Conservation (phyloP, 1,140 invertebrate genomes). For the Cyphomyrmex costatus region DNA sequence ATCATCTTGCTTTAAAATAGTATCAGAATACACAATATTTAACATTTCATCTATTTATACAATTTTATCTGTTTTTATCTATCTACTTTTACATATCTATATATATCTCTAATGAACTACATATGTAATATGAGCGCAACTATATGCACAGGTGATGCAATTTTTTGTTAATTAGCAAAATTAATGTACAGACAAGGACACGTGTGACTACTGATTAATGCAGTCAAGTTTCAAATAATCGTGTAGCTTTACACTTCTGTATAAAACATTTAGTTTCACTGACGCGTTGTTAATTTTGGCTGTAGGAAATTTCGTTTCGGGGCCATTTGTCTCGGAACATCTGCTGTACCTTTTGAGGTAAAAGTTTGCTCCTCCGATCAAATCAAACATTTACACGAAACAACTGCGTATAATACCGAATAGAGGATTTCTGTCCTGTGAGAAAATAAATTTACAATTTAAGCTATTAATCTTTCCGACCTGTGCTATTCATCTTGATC, state of each 20-base stretch:
- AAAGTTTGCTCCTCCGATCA: constrained; percentile 68
- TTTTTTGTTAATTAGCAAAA: not conserved
- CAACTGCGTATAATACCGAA: constrained; percentile 46
- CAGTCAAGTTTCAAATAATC: not conserved
- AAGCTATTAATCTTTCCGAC: constrained; percentile 49
- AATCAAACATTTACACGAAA: constrained; percentile 54
- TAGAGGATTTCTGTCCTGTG: constrained; percentile 44
- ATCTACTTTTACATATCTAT: not conserved
- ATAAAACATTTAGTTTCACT: constrained; percentile 28
- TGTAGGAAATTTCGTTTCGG: constrained; percentile 66
- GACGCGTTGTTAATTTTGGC: constrained; percentile 70
- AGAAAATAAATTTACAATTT: constrained; percentile 61
- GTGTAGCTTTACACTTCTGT: constrained; percentile 13
- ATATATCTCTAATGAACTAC: not conserved
- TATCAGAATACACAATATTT: not conserved
- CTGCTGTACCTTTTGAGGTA: constrained; percentile 61
- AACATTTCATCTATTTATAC: not conserved
- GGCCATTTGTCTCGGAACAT: constrained; percentile 74
- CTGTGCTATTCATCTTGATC: constrained; percentile 45
- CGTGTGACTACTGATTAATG: constrained; percentile 1
- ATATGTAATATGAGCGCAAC: not conserved
- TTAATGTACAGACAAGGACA: not conserved
- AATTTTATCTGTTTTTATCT: not conserved
- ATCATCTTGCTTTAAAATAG: not conserved
- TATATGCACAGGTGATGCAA: not conserved